Conservation (phyloP, 2,113 vertebrate genomes). For the Microtus oregoni region DNA sequence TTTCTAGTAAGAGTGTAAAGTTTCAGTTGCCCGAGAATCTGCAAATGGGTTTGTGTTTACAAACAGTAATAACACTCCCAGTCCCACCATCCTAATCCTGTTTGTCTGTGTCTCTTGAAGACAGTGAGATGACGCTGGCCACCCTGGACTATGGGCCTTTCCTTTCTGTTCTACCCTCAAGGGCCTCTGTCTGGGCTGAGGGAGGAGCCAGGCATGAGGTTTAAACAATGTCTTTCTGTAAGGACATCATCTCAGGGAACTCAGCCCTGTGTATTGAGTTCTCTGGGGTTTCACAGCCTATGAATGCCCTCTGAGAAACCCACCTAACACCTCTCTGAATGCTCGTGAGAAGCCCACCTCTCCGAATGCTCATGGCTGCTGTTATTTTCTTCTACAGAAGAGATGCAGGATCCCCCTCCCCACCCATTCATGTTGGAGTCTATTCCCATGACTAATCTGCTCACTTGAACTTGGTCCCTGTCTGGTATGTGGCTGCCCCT, state of each 20-base stretch:
- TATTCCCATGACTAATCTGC: background rate
- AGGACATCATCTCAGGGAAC: too few relatives aligned
- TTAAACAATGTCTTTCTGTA: too few relatives aligned
- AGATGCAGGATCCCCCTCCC: background rate
- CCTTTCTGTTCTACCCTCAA: background rate
- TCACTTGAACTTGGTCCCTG: background rate
- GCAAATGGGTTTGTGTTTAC: background rate
- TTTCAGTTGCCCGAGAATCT: background rate
- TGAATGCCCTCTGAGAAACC: background rate
- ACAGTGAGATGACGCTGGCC: background rate
- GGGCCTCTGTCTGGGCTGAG: background rate
- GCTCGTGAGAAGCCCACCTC: background rate
- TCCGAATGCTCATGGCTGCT: background rate
- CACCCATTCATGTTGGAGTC: background rate
- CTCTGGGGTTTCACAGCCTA: background rate
- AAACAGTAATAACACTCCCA: background rate
- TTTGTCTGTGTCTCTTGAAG: background rate
- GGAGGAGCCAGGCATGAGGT: background rate
- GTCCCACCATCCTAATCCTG: background rate
- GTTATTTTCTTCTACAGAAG: too few relatives aligned
- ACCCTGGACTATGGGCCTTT: background rate
- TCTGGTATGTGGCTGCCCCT: background rate
- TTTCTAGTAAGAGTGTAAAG: background rate
- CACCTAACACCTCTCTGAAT: rapidly evolving
- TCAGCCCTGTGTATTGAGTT: background rate